A percentile compares a stretch with the other conserved stretches of the same genome.
These are phyloP conservation scores for Canis aureus DNA, from an alignment of 2,113 vertebrate genomes.

Conservation along the genomic window DNA sequence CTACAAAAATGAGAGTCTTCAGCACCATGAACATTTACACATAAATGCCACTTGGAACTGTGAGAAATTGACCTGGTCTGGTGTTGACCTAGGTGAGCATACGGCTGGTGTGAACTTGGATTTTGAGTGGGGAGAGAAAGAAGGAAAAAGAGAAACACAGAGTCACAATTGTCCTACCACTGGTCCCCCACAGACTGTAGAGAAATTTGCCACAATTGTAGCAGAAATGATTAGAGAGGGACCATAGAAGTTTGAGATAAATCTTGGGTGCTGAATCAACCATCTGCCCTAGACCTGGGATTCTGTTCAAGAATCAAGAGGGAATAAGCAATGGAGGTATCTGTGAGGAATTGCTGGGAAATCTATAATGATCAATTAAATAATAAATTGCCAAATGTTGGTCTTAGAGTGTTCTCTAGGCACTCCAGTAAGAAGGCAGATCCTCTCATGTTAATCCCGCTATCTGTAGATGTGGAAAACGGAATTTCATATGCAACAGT, in stretches of 20 bases:
- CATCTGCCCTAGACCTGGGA: neutral
- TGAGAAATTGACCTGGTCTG: neutral
- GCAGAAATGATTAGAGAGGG: neutral
- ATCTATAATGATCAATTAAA: neutral
- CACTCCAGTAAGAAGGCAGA: neutral
- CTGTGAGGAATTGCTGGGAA: neutral
- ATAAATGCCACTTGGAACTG: neutral
- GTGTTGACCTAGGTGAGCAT: neutral
- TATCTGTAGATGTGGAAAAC: neutral
- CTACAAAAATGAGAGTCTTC: neutral
- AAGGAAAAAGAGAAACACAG: neutral
- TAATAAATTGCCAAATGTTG: neutral
- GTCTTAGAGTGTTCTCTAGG: neutral
- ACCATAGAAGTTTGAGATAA: neutral
- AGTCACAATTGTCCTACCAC: neutral
- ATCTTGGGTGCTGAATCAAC: neutral
- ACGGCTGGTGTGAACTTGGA: neutral
- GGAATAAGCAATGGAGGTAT: neutral
- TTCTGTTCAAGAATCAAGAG: neutral
- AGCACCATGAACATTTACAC: neutral
- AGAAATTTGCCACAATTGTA: neutral
- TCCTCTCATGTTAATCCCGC: neutral
- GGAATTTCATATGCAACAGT: neutral
- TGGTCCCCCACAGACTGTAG: neutral
- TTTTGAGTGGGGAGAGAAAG: neutral